phyloP scores from a whole-genome alignment of 2,113 vertebrate genomes.

The Nyctibius bracteatus region DNA sequence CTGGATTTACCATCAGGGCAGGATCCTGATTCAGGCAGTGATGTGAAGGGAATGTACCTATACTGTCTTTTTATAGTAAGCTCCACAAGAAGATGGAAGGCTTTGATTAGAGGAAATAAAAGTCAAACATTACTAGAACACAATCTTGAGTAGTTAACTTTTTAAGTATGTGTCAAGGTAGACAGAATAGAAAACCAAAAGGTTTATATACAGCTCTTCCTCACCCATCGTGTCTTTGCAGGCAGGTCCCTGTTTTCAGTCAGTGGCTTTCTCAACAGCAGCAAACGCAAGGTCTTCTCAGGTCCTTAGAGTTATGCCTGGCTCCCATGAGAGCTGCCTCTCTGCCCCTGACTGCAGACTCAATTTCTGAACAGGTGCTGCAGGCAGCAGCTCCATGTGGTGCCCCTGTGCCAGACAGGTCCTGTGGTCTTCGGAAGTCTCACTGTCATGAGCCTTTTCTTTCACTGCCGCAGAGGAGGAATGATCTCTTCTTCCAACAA shows the following conservation, averaged over 20 bases:
- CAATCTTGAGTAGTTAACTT: background rate
- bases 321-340: background rate
- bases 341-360: background rate
- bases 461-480: background rate
- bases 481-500: background rate
- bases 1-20: background rate
- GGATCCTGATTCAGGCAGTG: background rate
- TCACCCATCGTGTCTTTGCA: background rate
- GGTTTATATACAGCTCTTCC: background rate
- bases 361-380: background rate
- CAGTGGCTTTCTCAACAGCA: background rate
- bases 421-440: background rate
- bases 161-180: background rate
- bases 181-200: background rate
- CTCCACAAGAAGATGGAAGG: background rate
- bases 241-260: background rate
- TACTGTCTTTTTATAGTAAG: background rate
- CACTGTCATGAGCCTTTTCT: background rate
- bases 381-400: background rate
- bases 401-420: background rate
- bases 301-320: fast-evolving
- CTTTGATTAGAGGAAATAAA: background rate
- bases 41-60: background rate
- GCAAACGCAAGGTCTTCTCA: background rate
- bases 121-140: background rate